Percentiles rank a stretch among this genome's conserved stretches.
Evolutionary conservation across 2,113 vertebrate species (phyloP).

Genomic region (Fulmarus glacialis): DNA sequence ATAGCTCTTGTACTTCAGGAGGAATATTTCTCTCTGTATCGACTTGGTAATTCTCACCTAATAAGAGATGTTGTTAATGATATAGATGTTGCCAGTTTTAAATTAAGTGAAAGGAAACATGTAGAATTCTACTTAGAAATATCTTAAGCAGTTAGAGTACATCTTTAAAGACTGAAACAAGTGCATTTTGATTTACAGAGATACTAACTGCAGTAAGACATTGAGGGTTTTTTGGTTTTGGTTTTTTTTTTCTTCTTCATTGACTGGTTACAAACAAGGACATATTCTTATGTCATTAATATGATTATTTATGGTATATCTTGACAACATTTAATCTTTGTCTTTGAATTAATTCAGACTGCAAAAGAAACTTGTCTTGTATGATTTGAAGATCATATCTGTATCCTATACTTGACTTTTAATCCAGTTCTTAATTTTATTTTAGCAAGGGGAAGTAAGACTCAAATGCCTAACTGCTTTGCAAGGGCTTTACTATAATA

Average conservation of each 20-base stretch:
- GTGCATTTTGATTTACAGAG: background rate
- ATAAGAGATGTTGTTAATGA: accelerated
- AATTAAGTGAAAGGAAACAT: background rate
- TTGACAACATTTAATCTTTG: background rate
- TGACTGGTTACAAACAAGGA: background rate
- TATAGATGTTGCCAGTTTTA: background rate
- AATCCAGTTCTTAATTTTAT: conserved; percentile 61
- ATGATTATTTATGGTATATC: background rate
- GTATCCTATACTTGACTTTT: background rate
- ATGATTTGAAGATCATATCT: background rate
- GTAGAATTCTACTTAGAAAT: background rate
- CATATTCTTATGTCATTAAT: background rate
- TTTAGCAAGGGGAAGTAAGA: conserved; percentile 97
- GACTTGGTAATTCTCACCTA: background rate
- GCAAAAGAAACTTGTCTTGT: background rate
- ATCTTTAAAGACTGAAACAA: background rate
- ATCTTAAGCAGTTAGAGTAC: background rate
- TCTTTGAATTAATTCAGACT: background rate
- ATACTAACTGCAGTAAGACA: background rate
- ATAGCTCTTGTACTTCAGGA: background rate
- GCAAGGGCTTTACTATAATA: conserved; percentile 98
- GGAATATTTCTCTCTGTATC: background rate
- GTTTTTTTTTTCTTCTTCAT: background rate
- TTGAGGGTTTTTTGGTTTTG: too few relatives aligned
- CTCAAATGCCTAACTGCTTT: conserved; percentile 98